Conservation (phyloP, 2,797 vertebrate species). For the Bradypodion pumilum region DNA sequence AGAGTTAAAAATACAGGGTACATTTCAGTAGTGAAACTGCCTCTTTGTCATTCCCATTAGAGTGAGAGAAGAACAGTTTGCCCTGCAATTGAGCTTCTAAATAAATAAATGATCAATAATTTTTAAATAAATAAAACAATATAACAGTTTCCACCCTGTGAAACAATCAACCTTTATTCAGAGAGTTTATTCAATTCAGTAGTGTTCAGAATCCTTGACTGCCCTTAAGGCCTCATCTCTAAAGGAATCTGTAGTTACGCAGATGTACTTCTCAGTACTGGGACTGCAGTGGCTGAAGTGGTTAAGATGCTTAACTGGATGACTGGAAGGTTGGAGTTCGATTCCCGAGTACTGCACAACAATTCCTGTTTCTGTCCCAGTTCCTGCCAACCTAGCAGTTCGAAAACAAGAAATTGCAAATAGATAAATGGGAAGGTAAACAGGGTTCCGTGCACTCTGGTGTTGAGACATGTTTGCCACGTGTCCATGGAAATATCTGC, state of each 20-base stretch:
- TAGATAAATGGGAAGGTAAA: no score
- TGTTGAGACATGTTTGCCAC: no score
- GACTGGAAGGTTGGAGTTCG: no score
- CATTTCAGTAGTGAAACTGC: not conserved
- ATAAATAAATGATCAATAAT: constrained; percentile 11
- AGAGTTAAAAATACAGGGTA: constrained; percentile 6
- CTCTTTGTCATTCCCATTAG: not conserved
- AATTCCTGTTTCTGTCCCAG: no score
- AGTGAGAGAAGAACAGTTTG: not conserved
- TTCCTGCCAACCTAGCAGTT: no score
- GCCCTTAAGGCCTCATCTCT: not conserved
- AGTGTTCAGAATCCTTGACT: not conserved
- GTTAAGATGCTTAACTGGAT: no score
- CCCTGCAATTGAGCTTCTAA: not conserved
- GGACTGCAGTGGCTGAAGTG: no score
- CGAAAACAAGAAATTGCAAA: no score
- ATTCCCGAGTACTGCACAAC: no score
- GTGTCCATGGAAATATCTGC: no score
- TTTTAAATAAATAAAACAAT: constrained; percentile 2
- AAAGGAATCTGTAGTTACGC: not conserved
- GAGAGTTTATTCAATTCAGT: not conserved
- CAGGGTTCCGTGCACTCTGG: no score
- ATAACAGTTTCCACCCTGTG: not conserved
- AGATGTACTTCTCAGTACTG: not conserved
- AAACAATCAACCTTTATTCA: not conserved